Evolutionary conservation across 2,797 vertebrate species (phyloP), one percentile per base, ranked within the genome.

Genomic region (Amazonetta brasiliensis): DNA sequence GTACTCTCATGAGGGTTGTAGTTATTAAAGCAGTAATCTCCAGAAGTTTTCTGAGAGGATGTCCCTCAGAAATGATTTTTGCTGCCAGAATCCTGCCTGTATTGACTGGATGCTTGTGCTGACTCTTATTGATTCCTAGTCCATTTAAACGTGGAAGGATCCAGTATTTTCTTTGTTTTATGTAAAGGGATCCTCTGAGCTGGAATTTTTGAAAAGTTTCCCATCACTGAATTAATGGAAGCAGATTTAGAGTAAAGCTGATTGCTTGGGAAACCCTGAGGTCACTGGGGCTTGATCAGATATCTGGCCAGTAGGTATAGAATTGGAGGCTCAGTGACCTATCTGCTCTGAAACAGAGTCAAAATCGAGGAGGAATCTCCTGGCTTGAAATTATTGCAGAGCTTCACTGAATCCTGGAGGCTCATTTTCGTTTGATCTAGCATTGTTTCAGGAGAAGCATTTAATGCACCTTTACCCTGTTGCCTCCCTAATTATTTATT

Each of bases 361-460:
- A 73, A 92, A 92, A 87, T 52, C 41, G 63, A 52, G 30, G 46
- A 68, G 41, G 90, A 92, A 69, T 80, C 35, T 81, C 74, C 39
- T 76, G 28, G 22, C 30, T 0, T 90, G 67, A 87, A 92, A 68
- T 28, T 31, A 77, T 79, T 90, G 48, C 68, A 93, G 69, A 68
- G 23, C 31, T 77, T 83, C 69, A 28, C 19, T 81, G 31, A 63
- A 20, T 86, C 35, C 52, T 60, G 20, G 28, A 90, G 50, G 46
- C 50, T 77, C 35, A 5, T 85, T 93, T 85, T 81, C 48, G 66
- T 87, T 95, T 89, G 16, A 87, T 86, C 41, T 76, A 84, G 12
- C 44, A 25, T 56, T 89, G 64, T 66, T 76, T 80, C 55, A 79
- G 26, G 7, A 44, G 56, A 25, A 89, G 82, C 77, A 92, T 78